Percentiles rank a stretch among this genome's conserved stretches.
These are phyloP conservation scores for Pseudochromis fuscus DNA, from an alignment of 2,797 vertebrate genomes.

Conservation along the genomic window DNA sequence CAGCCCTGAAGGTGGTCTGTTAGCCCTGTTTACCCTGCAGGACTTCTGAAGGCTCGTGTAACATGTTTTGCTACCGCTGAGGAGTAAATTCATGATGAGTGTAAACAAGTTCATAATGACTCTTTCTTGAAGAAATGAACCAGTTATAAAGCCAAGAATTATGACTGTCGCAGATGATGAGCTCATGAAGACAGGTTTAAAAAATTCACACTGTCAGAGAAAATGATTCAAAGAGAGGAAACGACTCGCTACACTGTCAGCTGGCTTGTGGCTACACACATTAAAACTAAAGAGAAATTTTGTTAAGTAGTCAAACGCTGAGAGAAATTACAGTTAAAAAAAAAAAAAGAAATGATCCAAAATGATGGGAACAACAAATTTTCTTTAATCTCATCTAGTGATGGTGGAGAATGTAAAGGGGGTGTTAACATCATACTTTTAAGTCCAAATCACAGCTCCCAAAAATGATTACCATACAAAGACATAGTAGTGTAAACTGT, in stretches of 20 bases:
- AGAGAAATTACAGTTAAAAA: neutral
- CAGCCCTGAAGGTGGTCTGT: neutral
- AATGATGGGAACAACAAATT: neutral
- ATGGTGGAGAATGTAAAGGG: neutral
- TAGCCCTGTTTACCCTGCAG: neutral
- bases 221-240: neutral
- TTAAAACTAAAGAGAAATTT: neutral
- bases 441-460: too few species aligned
- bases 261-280: neutral
- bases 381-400: neutral
- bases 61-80: neutral
- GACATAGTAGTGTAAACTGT: too few species aligned
- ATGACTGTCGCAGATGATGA: neutral
- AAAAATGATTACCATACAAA: too few species aligned
- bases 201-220: neutral
- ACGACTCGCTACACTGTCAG: neutral
- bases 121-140: neutral
- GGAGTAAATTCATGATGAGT: neutral
- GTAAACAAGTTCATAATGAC: neutral
- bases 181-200: neutral
- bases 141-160: neutral
- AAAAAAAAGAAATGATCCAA: neutral
- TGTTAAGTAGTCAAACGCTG: neutral
- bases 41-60: neutral
- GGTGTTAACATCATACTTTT: too few species aligned